Percentiles rank a stretch among this genome's conserved stretches.
Evolutionary conservation across 2,797 vertebrate species (phyloP).

Genomic region (Epinephelus coioides): DNA sequence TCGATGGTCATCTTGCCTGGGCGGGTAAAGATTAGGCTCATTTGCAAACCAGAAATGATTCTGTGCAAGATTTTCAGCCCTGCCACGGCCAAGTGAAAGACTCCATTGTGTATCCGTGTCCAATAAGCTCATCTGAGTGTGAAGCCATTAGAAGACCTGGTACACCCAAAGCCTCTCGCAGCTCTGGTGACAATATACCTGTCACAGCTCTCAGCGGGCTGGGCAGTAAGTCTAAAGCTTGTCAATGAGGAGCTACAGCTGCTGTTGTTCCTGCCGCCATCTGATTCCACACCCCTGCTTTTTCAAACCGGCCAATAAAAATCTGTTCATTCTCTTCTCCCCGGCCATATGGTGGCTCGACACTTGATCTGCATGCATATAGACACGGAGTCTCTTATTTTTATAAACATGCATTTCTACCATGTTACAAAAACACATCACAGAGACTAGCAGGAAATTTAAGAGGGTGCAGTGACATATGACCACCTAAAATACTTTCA

Average conservation of each 20-base stretch:
- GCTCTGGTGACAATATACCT: slow-evolving; percentile 58
- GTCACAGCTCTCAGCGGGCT: slow-evolving; percentile 45
- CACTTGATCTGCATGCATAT: slow-evolving; percentile 14
- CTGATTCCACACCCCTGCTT: slow-evolving; percentile 10
- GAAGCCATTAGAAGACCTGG: slow-evolving; percentile 38
- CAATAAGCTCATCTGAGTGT: slow-evolving; percentile 43
- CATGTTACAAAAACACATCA: not conserved
- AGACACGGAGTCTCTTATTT: not conserved
- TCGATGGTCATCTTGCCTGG: slow-evolving; percentile 13
- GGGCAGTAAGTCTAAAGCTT: slow-evolving; percentile 32
- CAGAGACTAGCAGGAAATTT: not conserved
- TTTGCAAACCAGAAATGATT: slow-evolving; percentile 52
- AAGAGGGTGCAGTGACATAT: not conserved
- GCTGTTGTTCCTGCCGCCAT: slow-evolving; percentile 34
- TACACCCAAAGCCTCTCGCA: slow-evolving; percentile 11
- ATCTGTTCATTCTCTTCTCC: slow-evolving; percentile 12
- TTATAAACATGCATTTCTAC: not conserved
- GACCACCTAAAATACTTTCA: not conserved
- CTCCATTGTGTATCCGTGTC: slow-evolving; percentile 41
- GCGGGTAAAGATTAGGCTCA: slow-evolving; percentile 48
- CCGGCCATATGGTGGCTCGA: slow-evolving; percentile 26
- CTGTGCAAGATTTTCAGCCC: slow-evolving; percentile 11
- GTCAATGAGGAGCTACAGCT: slow-evolving; percentile 41
- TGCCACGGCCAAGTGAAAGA: slow-evolving; percentile 42
- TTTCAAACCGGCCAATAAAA: slow-evolving; percentile 42